Conservation (phyloP, 1,140 invertebrate genomes). For the Sycophaga agraensis region DNA sequence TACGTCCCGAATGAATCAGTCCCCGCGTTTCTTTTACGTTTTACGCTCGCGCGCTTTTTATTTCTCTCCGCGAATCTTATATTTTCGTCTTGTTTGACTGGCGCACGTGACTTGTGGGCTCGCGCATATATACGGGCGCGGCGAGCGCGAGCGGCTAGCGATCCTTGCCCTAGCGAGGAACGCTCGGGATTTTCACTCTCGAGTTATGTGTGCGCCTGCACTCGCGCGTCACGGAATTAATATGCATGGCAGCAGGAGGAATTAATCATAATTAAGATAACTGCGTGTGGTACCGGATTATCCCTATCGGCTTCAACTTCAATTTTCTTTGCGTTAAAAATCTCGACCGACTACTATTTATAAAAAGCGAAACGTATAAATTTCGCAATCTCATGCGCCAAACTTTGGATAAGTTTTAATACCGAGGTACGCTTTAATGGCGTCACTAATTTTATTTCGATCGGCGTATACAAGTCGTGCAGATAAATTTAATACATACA, state of each 20-base stretch:
- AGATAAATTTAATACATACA: too few species aligned
- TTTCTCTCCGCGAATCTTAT: neutral
- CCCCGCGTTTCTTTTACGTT: neutral
- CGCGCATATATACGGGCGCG: neutral
- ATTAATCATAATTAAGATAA: constrained; percentile 18
- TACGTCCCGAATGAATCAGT: neutral
- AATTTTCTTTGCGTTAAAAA: too few species aligned
- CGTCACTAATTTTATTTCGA: too few species aligned
- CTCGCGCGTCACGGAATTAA: too few species aligned
- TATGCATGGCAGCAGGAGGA: constrained; percentile 1
- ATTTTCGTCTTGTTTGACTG: neutral
- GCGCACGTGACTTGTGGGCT: neutral
- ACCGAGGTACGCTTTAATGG: too few species aligned
- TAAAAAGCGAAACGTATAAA: too few species aligned
- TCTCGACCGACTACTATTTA: too few species aligned
- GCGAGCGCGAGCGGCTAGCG: neutral
- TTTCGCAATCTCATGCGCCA: too few species aligned
- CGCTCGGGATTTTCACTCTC: neutral
- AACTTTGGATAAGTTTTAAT: too few species aligned
- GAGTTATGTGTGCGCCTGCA: neutral
- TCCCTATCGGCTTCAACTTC: neutral
- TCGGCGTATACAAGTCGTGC: too few species aligned
- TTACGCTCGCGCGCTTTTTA: neutral
- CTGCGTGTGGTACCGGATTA: neutral
- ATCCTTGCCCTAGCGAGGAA: too few species aligned